These are phyloP conservation scores for Rhopalosiphum nymphaeae DNA, from an alignment of 2,888 invertebrate species.

Conservation along the genomic window DNA sequence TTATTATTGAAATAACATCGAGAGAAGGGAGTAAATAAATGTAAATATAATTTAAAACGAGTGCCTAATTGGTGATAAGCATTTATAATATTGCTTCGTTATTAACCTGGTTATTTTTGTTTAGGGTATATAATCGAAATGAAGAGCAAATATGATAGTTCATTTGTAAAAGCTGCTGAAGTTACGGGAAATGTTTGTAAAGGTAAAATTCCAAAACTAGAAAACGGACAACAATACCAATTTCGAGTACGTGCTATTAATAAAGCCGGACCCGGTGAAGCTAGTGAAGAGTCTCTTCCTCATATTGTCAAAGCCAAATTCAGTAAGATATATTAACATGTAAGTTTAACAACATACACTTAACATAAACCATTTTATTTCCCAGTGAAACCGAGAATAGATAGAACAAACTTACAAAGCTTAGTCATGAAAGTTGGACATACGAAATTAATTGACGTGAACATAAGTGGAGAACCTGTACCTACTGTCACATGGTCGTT, in stretches of 20 bases:
- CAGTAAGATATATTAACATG: constrained; percentile 76
- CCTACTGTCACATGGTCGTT: constrained; percentile 92
- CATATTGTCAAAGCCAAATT: constrained; percentile 90
- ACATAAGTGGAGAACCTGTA: constrained; percentile 93
- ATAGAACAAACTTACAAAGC: constrained; percentile 89
- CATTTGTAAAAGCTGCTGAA: constrained; percentile 88
- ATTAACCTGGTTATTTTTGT: background rate
- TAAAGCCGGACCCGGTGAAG: constrained; percentile 93
- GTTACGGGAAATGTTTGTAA: constrained; percentile 86
- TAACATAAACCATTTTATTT: constrained; percentile 47
- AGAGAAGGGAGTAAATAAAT: background rate
- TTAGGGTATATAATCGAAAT: constrained; percentile 89
- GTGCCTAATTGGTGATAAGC: background rate
- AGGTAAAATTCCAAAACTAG: constrained; percentile 89
- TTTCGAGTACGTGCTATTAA: constrained; percentile 95
- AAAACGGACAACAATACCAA: constrained; percentile 95
- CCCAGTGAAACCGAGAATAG: constrained; percentile 93
- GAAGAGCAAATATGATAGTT: constrained; percentile 88
- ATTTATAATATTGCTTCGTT: background rate
- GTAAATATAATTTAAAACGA: background rate
- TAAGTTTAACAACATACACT: background rate
- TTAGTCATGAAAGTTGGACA: constrained; percentile 89
- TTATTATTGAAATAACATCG: background rate
- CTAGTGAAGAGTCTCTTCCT: constrained; percentile 92
- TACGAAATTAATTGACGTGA: constrained; percentile 87